Base-by-base conservation (phyloP, 2,797 vertebrate genomes). In the Smutsia temminckii region DNA sequence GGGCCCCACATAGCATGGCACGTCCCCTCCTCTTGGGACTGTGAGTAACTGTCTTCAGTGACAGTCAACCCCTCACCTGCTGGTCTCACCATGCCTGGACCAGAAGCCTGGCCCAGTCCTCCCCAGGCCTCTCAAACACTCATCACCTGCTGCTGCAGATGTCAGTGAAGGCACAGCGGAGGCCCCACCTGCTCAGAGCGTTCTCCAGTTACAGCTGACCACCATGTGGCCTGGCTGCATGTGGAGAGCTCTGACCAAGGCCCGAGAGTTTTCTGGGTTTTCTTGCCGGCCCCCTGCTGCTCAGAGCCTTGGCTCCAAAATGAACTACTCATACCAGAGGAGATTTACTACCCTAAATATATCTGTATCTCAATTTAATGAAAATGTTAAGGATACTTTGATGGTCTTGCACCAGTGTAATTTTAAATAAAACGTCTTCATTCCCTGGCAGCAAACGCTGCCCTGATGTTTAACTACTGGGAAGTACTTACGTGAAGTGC, bases 371-470 rank as follows among this genome's bases (percentile, higher is more conserved):
- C 97, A 97, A 89, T 98, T 98, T 98, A 98, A 98, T 98, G 98
- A 98, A 98, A 98, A 98, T 98, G 98, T 98, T 98, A 98, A 98
- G 97, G 98, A 96, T 98, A 97, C 97, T 98, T 98, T 97, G 98
- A 98, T 98, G 98, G 98, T 97, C 97, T 98, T 91, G 97, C 87
- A 97, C 98, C 97, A 98, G 98, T 96, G 97, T 98, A 98, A 98
- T 98, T 98, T 98, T 98, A 97, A 98, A 98, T 98, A 97, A 98
- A 98, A 98, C 93, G 97, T 97, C 97, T 98, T 98, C 96, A 96
- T 95, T 97, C 97, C 92, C 97, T 98, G 98, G 98, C 98, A 98
- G 92, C 86, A 40, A 92, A 59, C n/a, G 12, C 93, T 85, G 96
- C 98, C 96, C 92, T 79, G 81, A 71, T 96, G 57, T 97, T 95